Percentiles rank a stretch among this genome's conserved stretches.
phyloP scores from a whole-genome alignment of 1,140 invertebrate species.

The Papilio glaucus region DNA sequence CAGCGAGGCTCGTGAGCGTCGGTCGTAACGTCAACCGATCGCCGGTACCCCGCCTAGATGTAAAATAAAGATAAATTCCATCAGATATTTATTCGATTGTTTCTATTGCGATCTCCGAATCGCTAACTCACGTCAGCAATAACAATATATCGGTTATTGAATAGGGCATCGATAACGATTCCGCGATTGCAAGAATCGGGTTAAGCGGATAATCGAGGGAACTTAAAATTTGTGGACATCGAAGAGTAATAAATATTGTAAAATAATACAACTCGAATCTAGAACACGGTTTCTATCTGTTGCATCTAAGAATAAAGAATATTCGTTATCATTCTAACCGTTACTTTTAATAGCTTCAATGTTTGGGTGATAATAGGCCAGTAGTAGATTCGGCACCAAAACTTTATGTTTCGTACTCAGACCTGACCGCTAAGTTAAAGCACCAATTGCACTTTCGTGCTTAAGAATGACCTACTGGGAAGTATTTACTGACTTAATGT shows the following conservation, averaged over 20 bases:
- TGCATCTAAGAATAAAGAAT: not conserved
- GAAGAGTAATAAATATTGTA: not conserved
- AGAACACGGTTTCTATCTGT: not conserved
- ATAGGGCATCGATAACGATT: conserved; percentile 63
- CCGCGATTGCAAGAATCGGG: conserved; percentile 45
- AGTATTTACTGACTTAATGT: not conserved
- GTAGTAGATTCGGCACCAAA: not conserved
- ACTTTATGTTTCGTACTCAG: not conserved
- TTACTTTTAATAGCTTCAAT: too few relatives aligned
- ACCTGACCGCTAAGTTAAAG: not conserved
- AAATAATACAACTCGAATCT: not conserved
- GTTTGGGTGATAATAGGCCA: too few relatives aligned
- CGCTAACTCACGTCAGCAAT: conserved; percentile 73
- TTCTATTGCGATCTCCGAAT: conserved; percentile 64
- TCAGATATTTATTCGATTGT: conserved; percentile 71
- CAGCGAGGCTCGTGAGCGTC: conserved; percentile 23
- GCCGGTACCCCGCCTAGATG: conserved; percentile 56
- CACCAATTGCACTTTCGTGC: not conserved
- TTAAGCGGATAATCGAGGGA: conserved; percentile 44
- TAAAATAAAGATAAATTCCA: conserved; percentile 64
- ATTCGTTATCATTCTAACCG: too few relatives aligned
- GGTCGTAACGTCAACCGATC: conserved; percentile 55
- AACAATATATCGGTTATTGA: conserved; percentile 76
- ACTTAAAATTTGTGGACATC: conserved; percentile 22
- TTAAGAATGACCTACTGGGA: not conserved